These are phyloP conservation scores for Chaetodon auriga DNA, from an alignment of 2,113 vertebrate genomes.

Conservation along the genomic window DNA sequence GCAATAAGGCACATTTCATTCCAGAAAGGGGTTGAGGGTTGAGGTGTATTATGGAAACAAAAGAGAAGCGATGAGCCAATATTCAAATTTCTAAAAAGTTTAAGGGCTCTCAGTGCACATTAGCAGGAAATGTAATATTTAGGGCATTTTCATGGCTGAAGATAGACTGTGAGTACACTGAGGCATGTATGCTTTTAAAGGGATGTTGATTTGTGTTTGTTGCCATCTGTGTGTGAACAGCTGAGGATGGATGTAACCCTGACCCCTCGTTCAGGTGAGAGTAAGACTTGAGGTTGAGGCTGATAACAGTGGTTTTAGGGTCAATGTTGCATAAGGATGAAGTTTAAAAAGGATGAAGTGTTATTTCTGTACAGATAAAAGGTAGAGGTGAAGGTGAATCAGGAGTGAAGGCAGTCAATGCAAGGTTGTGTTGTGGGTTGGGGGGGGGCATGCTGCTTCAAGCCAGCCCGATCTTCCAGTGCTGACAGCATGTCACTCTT, in stretches of 20 bases:
- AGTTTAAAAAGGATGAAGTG: slow-evolving; percentile 1
- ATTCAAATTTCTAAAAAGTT: slow-evolving; percentile 48
- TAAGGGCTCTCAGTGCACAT: slow-evolving; percentile 33
- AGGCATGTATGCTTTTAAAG: background rate
- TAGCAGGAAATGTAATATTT: slow-evolving; percentile 21
- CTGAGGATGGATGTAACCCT: background rate
- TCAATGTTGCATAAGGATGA: background rate
- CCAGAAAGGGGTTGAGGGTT: slow-evolving; percentile 35
- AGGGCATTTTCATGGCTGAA: background rate
- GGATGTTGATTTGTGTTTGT: slow-evolving; percentile 4
- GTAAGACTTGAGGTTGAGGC: background rate
- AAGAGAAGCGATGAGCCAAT: slow-evolving; percentile 44
- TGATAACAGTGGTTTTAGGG: slow-evolving; percentile 10
- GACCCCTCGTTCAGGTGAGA: background rate
- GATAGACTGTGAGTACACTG: background rate
- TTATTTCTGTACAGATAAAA: background rate
- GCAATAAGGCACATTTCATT: slow-evolving; percentile 66
- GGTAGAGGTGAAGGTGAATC: slow-evolving; percentile 6
- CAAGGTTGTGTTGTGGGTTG: background rate
- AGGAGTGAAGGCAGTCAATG: slow-evolving; percentile 2
- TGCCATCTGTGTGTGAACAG: background rate
- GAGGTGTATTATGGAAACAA: slow-evolving; percentile 60
- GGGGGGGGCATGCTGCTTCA: slow-evolving; percentile 12
- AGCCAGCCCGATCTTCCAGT: background rate
- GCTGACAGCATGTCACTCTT: slow-evolving; percentile 67